phyloP scores from a whole-genome alignment of 2,888 invertebrate species.

The Apodemia hepburni region DNA sequence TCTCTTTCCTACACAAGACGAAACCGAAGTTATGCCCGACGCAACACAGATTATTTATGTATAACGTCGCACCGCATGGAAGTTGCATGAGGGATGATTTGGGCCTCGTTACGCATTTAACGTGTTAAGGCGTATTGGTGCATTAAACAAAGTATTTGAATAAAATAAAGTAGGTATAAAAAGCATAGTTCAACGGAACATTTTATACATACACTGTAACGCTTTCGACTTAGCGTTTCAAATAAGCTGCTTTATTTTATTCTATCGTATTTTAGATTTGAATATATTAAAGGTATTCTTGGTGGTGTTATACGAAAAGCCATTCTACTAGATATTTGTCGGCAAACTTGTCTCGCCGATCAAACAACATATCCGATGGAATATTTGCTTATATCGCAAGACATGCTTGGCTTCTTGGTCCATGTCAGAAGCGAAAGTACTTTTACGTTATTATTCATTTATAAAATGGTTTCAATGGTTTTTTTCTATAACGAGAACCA shows the following conservation, averaged over 20 bases:
- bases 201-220: slow-evolving; percentile 24
- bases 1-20: slow-evolving; percentile 25
- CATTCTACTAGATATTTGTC: slow-evolving; percentile 58
- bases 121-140: too few species aligned
- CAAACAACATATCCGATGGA: slow-evolving; percentile 72
- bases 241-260: slow-evolving; percentile 14
- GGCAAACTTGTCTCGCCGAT: slow-evolving; percentile 72
- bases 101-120: slow-evolving; percentile 22
- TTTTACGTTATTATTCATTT: too few species aligned
- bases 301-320: slow-evolving; percentile 37
- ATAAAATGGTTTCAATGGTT: not conserved
- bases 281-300: slow-evolving; percentile 28
- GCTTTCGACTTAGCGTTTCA: slow-evolving; percentile 1
- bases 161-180: not conserved
- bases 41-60: slow-evolving; percentile 21
- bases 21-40: slow-evolving; percentile 24
- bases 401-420: slow-evolving; percentile 42
- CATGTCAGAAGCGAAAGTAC: slow-evolving; percentile 13
- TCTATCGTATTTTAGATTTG: slow-evolving; percentile 12
- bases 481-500: too few species aligned
- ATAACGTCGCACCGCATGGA: slow-evolving; percentile 19
- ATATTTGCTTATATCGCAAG: slow-evolving; percentile 65
- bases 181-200: slow-evolving; percentile 18
- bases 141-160: too few species aligned
- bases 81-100: slow-evolving; percentile 21